Conservation (phyloP, 2,797 vertebrate genomes). For the Coendou prehensilis region DNA sequence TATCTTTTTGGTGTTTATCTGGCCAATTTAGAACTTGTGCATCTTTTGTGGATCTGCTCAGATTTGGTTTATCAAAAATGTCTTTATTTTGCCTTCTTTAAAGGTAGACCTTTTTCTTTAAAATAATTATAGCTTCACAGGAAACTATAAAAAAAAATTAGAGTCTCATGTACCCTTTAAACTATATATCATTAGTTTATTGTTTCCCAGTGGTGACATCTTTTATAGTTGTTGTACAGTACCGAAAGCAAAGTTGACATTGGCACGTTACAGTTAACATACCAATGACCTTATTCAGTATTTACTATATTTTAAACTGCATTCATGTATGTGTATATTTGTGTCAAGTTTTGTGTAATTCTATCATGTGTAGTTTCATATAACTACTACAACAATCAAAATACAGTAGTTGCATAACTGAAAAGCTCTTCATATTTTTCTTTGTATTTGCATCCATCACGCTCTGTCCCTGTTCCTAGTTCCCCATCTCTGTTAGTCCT, state of each 20-base stretch:
- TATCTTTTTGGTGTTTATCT: neutral
- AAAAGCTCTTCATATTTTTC: neutral
- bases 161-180: neutral
- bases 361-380: neutral
- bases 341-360: neutral
- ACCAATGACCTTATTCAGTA: neutral
- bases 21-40: neutral
- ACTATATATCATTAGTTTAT: too few species aligned
- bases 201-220: neutral
- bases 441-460: neutral
- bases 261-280: neutral
- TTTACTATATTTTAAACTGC: neutral
- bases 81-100: neutral
- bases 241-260: neutral
- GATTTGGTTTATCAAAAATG: neutral
- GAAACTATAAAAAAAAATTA: neutral
- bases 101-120: conserved; percentile 46
- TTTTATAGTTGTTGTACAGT: neutral
- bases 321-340: neutral
- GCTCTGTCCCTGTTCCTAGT: neutral
- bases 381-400: neutral
- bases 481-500: neutral
- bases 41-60: conserved; percentile 13
- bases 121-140: neutral
- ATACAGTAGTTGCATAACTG: neutral